A percentile compares a stretch with the other conserved stretches of the same genome.
Conservation (phyloP, 2,797 vertebrate genomes). For the Manis javanica region DNA sequence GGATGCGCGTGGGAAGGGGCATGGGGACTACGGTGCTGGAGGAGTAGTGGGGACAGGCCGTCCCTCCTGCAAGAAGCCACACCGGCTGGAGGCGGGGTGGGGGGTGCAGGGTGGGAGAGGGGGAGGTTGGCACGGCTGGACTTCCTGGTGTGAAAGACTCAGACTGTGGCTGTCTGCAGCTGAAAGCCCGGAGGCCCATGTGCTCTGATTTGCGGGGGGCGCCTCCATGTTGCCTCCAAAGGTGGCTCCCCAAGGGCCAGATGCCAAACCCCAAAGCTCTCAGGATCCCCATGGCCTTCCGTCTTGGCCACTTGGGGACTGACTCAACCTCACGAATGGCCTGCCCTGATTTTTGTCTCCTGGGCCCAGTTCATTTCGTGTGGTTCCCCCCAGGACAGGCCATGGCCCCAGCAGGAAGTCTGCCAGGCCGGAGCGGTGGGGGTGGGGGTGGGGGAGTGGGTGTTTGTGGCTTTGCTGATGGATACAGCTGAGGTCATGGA, state of each 20-base stretch:
- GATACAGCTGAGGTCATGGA: neutral
- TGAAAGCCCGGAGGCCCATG: accelerated
- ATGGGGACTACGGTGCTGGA: accelerated
- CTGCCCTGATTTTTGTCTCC: neutral
- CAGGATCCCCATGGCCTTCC: neutral
- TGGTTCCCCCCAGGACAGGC: neutral
- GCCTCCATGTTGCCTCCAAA: neutral
- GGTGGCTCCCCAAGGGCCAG: neutral
- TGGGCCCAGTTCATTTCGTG: too few relatives aligned
- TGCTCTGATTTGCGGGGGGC: neutral
- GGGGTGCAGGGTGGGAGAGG: accelerated
- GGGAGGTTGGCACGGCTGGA: accelerated
- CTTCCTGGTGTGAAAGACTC: too few relatives aligned
- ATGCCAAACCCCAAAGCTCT: neutral
- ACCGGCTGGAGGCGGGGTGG: too few relatives aligned
- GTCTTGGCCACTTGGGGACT: accelerated
- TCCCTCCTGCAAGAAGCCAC: neutral
- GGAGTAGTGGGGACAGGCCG: too few relatives aligned
- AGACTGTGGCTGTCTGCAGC: neutral
- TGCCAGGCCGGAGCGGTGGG: accelerated
- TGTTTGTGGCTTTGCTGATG: neutral
- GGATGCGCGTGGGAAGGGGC: accelerated
- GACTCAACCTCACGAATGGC: neutral
- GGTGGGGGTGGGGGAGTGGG: neutral
- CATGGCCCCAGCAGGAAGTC: neutral